Percentiles rank a stretch among this genome's conserved stretches.
These are phyloP conservation scores for Cetonia aurata DNA, from an alignment of 2,888 invertebrate genomes.

Conservation along the genomic window DNA sequence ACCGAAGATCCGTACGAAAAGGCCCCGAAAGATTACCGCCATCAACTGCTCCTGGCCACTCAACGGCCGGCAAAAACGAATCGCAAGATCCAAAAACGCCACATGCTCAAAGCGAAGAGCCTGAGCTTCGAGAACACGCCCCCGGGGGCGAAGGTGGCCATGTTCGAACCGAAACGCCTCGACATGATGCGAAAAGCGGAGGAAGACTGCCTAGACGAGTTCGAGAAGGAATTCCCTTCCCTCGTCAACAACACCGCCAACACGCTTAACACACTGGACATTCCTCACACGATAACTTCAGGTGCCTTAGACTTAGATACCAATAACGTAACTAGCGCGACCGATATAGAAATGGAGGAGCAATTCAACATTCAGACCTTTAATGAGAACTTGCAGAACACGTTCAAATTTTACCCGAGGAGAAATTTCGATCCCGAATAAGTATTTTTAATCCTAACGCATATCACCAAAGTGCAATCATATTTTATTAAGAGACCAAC, in stretches of 20 bases:
- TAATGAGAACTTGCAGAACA: constrained; percentile 14
- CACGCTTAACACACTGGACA: not conserved
- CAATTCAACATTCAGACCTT: constrained; percentile 12
- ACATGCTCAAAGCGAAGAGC: constrained; percentile 44
- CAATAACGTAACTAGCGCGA: not conserved
- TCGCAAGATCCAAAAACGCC: constrained; percentile 33
- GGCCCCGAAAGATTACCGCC: constrained; percentile 41
- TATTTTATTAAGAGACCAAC: constrained; percentile 14
- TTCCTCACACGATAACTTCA: constrained; percentile 39
- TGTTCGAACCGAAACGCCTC: constrained; percentile 42
- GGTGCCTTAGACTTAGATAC: constrained; percentile 24
- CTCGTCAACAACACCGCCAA: constrained; percentile 1
- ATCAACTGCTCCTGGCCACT: constrained; percentile 42
- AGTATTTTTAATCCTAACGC: constrained; percentile 2
- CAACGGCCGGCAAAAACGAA: constrained; percentile 42
- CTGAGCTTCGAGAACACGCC: constrained; percentile 45
- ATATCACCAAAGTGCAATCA: constrained; percentile 42
- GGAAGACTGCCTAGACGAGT: constrained; percentile 33
- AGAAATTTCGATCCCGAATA: constrained; percentile 43
- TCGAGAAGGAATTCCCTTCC: constrained; percentile 25
- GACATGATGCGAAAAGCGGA: constrained; percentile 20
- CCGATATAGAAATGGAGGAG: not conserved
- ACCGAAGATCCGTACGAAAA: constrained; percentile 37
- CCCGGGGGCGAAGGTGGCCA: constrained; percentile 26
- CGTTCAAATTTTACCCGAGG: constrained; percentile 39